phyloP scores from a whole-genome alignment of 1,140 invertebrate genomes.

The Schlechtendalia chinensis region DNA sequence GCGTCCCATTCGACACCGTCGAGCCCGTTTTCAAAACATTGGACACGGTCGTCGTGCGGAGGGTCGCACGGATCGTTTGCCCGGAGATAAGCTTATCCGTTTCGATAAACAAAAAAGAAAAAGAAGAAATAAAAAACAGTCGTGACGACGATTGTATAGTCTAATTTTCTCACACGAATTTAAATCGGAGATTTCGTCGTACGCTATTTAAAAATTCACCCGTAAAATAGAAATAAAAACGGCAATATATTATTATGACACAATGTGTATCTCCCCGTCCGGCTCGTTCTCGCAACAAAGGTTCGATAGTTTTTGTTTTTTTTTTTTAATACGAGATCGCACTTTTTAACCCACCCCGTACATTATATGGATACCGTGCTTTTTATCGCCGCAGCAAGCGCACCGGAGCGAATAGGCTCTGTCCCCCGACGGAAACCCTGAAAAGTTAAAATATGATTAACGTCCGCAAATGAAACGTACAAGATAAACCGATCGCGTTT shows the following conservation, averaged over 20 bases:
- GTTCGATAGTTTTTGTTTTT: not conserved
- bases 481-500: too few species aligned
- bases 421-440: too few species aligned
- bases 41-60: not conserved
- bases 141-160: not conserved
- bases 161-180: slow-evolving; percentile 19
- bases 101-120: too few species aligned
- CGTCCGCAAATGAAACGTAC: too few species aligned
- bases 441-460: too few species aligned
- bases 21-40: slow-evolving; percentile 9
- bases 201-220: not conserved
- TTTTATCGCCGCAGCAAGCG: not conserved
- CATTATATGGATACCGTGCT: not conserved
- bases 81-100: not conserved
- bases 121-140: not conserved
- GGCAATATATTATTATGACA: not conserved
- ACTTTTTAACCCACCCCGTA: not conserved
- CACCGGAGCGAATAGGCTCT: not conserved
- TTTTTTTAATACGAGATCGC: not conserved
- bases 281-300: not conserved
- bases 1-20: too few species aligned
- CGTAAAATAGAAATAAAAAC: not conserved
- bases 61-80: slow-evolving; percentile 3
- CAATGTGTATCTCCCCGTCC: not conserved
- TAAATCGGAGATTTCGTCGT: not conserved